Base-by-base conservation (phyloP, 2,888 invertebrate genomes). In the Tetragnatha montana region DNA sequence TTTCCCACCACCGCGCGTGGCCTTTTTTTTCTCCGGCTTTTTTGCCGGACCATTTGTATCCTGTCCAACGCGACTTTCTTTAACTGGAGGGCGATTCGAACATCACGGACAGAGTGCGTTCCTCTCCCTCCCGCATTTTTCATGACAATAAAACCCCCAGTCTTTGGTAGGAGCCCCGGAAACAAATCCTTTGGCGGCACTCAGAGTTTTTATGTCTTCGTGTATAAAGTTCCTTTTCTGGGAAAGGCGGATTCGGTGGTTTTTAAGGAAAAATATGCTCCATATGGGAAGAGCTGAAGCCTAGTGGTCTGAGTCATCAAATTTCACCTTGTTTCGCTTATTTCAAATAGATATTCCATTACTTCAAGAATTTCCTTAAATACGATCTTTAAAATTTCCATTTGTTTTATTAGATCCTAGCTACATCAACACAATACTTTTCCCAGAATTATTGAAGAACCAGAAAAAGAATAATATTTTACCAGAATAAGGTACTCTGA, bases 121-220 rank as follows among this genome's bases (percentile, higher is more conserved):
- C 68, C 82, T 60, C 74, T 60, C 74, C 60, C 79, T 80, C 79
- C 35, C 60, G 73, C 80, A 80, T 80, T 86, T 86, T 86, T 86
- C 80, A 86, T 60, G 80, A 86, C 86, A 86, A 80, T 86, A 86
- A 86, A 86, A 86, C 73, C 47, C n/a, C n/a, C 79, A 21, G 79
- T 79, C 60, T 86, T 60, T 80, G 35, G 35, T 12, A 21, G 22
- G 69, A 14, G 51, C 17, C 50, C 21, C 17, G 71, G 73, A 75
- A 75, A 74, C 35, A 85, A 85, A 79, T 85, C 73, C 76, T 85
- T 73, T 35, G 79, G 60, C 19, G 49, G 84, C 14, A 69, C 86
- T 86, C 78, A 22, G 47, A 60, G 79, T 80, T 86, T n/a, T 86
- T 86, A 86, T 86, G 71, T 71, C 79, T 50, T 47, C 14, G 73